A percentile compares a stretch with the other conserved stretches of the same genome.
Evolutionary conservation across 2,797 vertebrate genomes (phyloP).

Genomic region (Peromyscus attwateri): DNA sequence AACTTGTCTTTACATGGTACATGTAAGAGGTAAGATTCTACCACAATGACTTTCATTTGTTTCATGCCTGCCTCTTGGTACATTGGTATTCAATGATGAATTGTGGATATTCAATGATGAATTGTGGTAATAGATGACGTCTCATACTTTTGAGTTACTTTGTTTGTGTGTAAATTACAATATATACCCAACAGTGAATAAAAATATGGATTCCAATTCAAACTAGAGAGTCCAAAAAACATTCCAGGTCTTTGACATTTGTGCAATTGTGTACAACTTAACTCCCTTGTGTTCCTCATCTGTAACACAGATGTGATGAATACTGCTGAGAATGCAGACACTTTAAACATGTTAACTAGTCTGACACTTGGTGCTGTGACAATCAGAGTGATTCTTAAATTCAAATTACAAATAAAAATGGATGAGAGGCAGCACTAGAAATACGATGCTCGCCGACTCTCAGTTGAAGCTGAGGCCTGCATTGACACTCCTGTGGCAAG

Average conservation of each 20-base stretch:
- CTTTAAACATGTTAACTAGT: background rate
- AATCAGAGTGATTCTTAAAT: background rate
- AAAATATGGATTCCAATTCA: background rate
- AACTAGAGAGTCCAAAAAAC: background rate
- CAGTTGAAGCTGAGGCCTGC: background rate
- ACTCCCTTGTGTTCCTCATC: background rate
- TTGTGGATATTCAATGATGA: background rate
- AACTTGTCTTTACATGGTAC: background rate
- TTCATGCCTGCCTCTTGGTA: background rate
- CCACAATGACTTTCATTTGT: background rate
- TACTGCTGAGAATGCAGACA: background rate
- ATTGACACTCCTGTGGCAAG: background rate
- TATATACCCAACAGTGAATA: background rate
- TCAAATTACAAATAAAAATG: background rate
- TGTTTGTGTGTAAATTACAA: background rate
- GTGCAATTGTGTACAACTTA: background rate
- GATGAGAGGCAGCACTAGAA: background rate
- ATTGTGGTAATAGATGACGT: background rate
- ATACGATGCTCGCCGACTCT: background rate
- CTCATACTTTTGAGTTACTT: background rate
- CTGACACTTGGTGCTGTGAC: background rate
- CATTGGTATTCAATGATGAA: background rate
- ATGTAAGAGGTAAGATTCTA: background rate
- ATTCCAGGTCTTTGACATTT: background rate
- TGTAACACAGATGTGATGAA: background rate